A percentile compares a stretch with the other conserved stretches of the same genome.
phyloP scores from a whole-genome alignment of 1,140 invertebrate genomes.

The Eurosta solidaginis region DNA sequence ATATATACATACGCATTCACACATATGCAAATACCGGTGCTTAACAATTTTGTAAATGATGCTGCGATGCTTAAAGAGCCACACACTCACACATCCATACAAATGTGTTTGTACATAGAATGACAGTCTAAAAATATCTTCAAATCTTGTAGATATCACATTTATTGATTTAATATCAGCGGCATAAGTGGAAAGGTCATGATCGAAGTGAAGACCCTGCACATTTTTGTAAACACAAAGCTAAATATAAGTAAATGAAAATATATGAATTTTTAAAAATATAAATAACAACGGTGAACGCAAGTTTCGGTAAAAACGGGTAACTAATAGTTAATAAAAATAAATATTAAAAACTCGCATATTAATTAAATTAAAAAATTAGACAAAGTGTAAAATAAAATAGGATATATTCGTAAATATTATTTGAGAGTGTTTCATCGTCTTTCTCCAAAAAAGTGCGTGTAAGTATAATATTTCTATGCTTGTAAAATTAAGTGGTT shows the following conservation, averaged over 20 bases:
- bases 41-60: neutral
- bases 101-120: too few species aligned
- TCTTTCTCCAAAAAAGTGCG: too few species aligned
- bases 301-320: conserved; percentile 59
- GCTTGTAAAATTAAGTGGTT: too few species aligned
- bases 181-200: too few species aligned
- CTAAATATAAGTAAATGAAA: neutral
- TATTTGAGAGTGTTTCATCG: neutral
- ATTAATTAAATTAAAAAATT: neutral
- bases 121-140: too few species aligned
- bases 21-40: neutral
- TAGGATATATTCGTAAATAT: neutral
- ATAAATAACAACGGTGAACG: conserved; percentile 35
- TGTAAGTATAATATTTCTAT: too few species aligned
- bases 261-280: neutral
- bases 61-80: too few species aligned
- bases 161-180: too few species aligned
- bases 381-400: conserved; percentile 12
- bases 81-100: too few species aligned
- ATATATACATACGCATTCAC: neutral
- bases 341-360: conserved; percentile 36
- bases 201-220: too few species aligned
- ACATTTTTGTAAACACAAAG: too few species aligned
- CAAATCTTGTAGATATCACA: too few species aligned
- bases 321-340: conserved; percentile 37